A percentile compares a stretch with the other conserved stretches of the same genome.
phyloP scores from a whole-genome alignment of 2,888 invertebrate genomes.

The Spicauda simplicius region DNA sequence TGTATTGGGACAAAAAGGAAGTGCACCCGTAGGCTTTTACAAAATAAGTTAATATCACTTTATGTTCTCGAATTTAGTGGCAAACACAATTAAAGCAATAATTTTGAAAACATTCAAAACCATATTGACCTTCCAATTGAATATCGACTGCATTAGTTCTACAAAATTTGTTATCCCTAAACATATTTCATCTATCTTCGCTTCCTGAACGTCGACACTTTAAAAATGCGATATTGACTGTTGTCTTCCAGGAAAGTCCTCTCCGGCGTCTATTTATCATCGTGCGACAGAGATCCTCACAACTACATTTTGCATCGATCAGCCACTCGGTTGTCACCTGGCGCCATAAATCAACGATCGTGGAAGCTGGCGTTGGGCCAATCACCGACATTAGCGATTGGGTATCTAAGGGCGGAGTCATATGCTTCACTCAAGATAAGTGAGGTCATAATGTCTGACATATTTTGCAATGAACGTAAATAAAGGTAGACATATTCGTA shows the following conservation, averaged over 20 bases:
- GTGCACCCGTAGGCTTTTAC: too few relatives aligned
- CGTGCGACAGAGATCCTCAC: slow-evolving; percentile 24
- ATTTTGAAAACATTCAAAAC: too few relatives aligned
- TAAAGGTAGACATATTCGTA: too few relatives aligned
- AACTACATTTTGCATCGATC: slow-evolving; percentile 30
- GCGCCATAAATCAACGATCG: slow-evolving; percentile 45
- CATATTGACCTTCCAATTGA: too few relatives aligned
- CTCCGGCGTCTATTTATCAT: slow-evolving; percentile 26
- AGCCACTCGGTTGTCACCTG: slow-evolving; percentile 32
- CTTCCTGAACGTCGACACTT: neutral
- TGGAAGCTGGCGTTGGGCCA: slow-evolving; percentile 53
- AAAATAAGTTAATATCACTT: too few relatives aligned
- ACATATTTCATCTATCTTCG: neutral
- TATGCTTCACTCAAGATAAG: slow-evolving; percentile 12
- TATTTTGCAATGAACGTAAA: neutral
- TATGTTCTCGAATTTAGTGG: too few relatives aligned
- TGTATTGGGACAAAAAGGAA: too few relatives aligned
- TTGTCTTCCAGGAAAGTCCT: slow-evolving; percentile 1
- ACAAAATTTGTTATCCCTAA: neutral
- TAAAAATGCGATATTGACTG: neutral
- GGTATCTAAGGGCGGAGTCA: slow-evolving; percentile 11
- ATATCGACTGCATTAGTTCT: too few relatives aligned
- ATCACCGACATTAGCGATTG: slow-evolving; percentile 53
- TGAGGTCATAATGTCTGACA: neutral
- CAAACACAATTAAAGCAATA: too few relatives aligned